Evolutionary conservation across 2,888 invertebrate species (phyloP), one percentile per base, ranked within the genome.

Genomic region (Melieria omissa): DNA sequence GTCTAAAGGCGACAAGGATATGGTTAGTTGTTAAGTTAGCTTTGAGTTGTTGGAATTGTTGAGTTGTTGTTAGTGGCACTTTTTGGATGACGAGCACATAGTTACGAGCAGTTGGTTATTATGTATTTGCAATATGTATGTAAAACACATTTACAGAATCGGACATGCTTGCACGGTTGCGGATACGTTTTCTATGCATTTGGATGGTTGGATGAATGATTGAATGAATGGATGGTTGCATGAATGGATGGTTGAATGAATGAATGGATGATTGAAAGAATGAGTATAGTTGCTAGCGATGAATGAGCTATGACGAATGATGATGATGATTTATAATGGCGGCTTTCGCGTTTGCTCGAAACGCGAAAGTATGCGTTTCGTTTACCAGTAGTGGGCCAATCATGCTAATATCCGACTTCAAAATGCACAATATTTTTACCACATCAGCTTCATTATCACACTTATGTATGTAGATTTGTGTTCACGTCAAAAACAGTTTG

Each of bases 311-410:
- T 73, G 73, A 73, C 65, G 74, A 71, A 63, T 64, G 72, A 67
- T 54, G 72, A 67, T 54, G 73, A 77, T 63, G 63, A 70, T 73
- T 72, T 60, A 71, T 64, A 49, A 64, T 47, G n/a, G 29, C 14
- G 47, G 14, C 64, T 64, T 64, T 64, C 47, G 44, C 54, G 64
- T 65, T 55, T 16, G 29, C 29, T 29, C 29, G 29, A 29, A 29
- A 55, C 45, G 63, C 63, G 57, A 60, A 78, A 77, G 77, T 77
- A 73, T 29, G 29, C 29, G 29, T 29, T 14, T 58, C 75, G 78
- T 81, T 84, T 85, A 85, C 85, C 85, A 85, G 85, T 85, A 85
- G 86, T 85, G 85, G 85, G 86, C 86, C 85, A 85, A 85, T 84
- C 86, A 86, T 85, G 86, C 85, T 85, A 78, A 80, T 79, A 84